A percentile compares a stretch with the other conserved stretches of the same genome.
phyloP scores from a whole-genome alignment of 2,797 vertebrate genomes.

The Gouania willdenowi region DNA sequence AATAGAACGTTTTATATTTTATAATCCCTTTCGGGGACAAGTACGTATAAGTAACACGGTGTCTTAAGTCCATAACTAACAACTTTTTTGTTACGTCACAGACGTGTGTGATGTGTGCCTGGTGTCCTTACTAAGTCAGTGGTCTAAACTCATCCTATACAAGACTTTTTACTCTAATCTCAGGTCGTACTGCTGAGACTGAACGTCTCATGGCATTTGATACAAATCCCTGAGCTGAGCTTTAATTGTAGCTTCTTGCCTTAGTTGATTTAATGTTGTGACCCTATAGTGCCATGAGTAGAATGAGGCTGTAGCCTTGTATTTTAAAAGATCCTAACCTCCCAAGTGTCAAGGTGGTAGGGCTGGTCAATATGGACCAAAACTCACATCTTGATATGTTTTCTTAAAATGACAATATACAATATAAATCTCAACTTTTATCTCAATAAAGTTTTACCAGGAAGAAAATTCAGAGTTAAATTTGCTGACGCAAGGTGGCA shows the following conservation, averaged over 20 bases:
- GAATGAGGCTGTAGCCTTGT: constrained; percentile 1
- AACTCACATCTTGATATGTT: too few relatives aligned
- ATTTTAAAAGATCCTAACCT: constrained; percentile 38
- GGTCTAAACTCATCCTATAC: constrained; percentile 9
- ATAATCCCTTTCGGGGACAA: too few relatives aligned
- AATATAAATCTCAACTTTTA: too few relatives aligned
- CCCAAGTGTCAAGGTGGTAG: constrained; percentile 34
- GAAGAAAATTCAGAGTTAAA: too few relatives aligned
- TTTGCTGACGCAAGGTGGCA: too few relatives aligned
- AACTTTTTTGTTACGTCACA: constrained; percentile 13
- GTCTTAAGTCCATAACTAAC: constrained; percentile 21
- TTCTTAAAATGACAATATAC: too few relatives aligned
- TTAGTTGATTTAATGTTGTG: constrained; percentile 16
- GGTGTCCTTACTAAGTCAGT: constrained; percentile 7
- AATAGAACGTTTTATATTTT: too few relatives aligned
- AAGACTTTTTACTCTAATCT: constrained; percentile 8
- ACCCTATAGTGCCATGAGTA: constrained; percentile 11
- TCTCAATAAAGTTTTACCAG: too few relatives aligned
- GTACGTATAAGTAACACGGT: too few relatives aligned
- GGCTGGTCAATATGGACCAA: too few relatives aligned
- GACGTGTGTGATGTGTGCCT: constrained; percentile 15
- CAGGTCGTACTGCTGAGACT: constrained; percentile 5
- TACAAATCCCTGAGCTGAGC: constrained; percentile 1
- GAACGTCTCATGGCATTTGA: constrained; percentile 19
- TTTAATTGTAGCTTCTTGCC: constrained; percentile 13